Evolutionary conservation across 2,888 invertebrate genomes (phyloP), one percentile per base, ranked within the genome.

Genomic region (Nipponacmea schrenckii): DNA sequence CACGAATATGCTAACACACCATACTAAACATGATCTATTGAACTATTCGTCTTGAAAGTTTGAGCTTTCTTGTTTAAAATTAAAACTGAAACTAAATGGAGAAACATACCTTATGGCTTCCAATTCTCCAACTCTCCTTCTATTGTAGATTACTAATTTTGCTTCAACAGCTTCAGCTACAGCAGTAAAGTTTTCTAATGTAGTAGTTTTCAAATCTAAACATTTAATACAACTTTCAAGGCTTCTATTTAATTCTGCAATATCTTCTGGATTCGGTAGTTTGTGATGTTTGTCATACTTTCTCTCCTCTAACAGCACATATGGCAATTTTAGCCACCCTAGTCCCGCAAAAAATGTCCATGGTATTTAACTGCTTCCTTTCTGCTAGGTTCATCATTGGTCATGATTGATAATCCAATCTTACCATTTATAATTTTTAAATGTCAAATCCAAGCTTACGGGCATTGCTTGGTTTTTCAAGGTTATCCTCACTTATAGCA

Each of bases 211-310:
- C 50, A 50, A 20, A 50, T 50, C 20, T 10, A 50, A 50, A 50
- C 20, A n/a, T n/a, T 50, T 50, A 17, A 50, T 50, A 14, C 14
- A n/a, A 50, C 20, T 20, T 50, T 50, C 50, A 50, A 50, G 17
- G 20, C 50, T 50, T 50, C 20, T 56, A 20, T 56, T 56, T 56
- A 56, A 56, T 56, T 20, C 12, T n/a, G 56, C 56, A 0, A 56
- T 56, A 56, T 56, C 56, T 8, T 56, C 56, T 56, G 56, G 56
- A 20, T 56, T 56, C n/a, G 56, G 56, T 56, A 56, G 56, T 56
- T n/a, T n/a, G 12, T 56, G 20, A 56, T 56, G n/a, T 56, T 56
- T 56, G 56, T 56, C 20, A 20, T 56, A 56, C 15, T 56, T 56
- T 20, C 20, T 56, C 20, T 56, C 17, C 12, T 56, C 56, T 20